Base-by-base conservation (phyloP, 2,113 vertebrate genomes). In the Uria lomvia region DNA sequence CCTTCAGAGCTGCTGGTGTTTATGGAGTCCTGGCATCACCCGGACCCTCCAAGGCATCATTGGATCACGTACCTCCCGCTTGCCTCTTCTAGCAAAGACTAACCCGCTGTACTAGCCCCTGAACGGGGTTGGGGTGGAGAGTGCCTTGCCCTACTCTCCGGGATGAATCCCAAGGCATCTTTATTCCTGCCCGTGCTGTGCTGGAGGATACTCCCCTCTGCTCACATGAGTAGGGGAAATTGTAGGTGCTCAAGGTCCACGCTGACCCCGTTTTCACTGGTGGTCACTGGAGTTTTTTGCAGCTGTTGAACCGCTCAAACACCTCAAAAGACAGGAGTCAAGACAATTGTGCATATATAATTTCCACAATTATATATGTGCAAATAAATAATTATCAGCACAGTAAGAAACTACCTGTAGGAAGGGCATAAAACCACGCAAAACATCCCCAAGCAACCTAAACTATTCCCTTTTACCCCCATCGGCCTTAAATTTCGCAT, bases 41-140 rank as follows among this genome's bases (percentile, higher is more conserved):
- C 4, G 1, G 26, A 42, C 2, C 1, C 17, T 62, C 34, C 45
- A 49, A n/a, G 58, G 36, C 32, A 79, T 3, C 38, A 11, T 0
- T 2, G 2, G 43, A 18, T 23, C 60, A 18, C 0, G 2, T 2
- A 8, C 5, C 17, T 55, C 23, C 22, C 5, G 0, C 55, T 45
- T 49, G 11, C 9, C 20, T 56, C 40, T 43, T 20, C 65, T 22
- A 45, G 20, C 19, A 43, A 27, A 50, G 55, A 30, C 12, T 11
- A 0, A 16, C 2, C 11, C 15, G 12, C 52, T 50, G 12, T 22
- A 8, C 8, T 5, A 14, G 7, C 42, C 55, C 53, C 62, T 43
- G 49, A 56, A 49, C 0, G 0, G 75, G 3, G 1, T 0, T 49
- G 45, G 11, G 20, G 7, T 24, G 11, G 7, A 71, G 9, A 4